Conservation (phyloP, 2,797 vertebrate species). For the Helicolenus hilgendorfi region DNA sequence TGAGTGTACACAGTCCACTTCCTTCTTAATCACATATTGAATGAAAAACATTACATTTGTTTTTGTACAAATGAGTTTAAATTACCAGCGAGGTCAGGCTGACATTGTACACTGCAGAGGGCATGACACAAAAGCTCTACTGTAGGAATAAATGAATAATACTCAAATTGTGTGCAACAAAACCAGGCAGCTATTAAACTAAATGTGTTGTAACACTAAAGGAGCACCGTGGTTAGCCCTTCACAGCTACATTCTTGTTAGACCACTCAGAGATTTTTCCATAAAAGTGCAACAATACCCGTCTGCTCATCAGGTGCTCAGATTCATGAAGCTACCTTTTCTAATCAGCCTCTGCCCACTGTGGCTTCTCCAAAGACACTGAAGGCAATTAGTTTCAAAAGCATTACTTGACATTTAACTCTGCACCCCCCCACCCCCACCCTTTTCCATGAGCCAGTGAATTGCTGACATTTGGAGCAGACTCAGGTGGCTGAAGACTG, state of each 20-base stretch:
- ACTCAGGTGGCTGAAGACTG: constrained; percentile 73
- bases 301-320: constrained; percentile 71
- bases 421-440: constrained; percentile 34
- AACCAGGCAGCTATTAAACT: constrained; percentile 2
- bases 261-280: constrained; percentile 20
- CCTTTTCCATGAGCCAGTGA: constrained; percentile 77
- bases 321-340: constrained; percentile 62
- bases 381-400: constrained; percentile 88
- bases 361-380: constrained; percentile 76
- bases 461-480: constrained; percentile 87
- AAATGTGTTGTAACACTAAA: constrained; percentile 18
- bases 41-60: neutral
- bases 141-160: neutral
- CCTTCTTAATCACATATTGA: neutral
- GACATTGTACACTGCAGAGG: neutral
- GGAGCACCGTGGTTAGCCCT: neutral
- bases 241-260: constrained; percentile 23
- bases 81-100: neutral
- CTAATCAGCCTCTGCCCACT: constrained; percentile 73
- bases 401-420: constrained; percentile 90
- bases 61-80: neutral
- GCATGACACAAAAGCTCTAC: neutral
- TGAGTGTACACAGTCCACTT: neutral
- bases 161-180: neutral
- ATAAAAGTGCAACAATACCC: constrained; percentile 38